Evolutionary conservation across 2,113 vertebrate species (phyloP).

Genomic region (Boleophthalmus pectinirostris): DNA sequence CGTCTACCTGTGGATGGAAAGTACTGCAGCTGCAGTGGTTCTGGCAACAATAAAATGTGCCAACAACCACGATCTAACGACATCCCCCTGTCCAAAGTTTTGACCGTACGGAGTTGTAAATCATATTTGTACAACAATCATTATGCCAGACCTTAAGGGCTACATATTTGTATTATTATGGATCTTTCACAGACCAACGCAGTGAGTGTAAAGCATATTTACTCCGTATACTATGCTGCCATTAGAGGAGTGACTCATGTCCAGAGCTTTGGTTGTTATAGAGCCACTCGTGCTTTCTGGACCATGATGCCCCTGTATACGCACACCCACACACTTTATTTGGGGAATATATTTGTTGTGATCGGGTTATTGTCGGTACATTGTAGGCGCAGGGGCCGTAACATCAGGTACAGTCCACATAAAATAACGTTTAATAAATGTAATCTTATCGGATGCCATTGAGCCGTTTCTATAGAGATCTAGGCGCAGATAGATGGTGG

Average conservation of each 20-base stretch:
- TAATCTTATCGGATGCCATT: constrained; percentile 2
- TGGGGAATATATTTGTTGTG: constrained; percentile 30
- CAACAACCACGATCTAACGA: background rate
- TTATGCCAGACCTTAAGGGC: background rate
- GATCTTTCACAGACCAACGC: background rate
- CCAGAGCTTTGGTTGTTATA: constrained; percentile 52
- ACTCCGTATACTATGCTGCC: constrained; percentile 34
- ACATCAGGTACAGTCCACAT: constrained; percentile 29
- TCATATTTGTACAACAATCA: background rate
- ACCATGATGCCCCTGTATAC: constrained; percentile 35
- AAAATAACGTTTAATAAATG: constrained; percentile 3
- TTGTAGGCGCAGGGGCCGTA: background rate
- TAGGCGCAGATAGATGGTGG: background rate
- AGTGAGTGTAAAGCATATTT: constrained; percentile 16
- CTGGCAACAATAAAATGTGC: background rate
- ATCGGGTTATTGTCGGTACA: background rate
- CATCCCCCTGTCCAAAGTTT: background rate
- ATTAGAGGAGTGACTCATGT: constrained; percentile 66
- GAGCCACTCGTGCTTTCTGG: constrained; percentile 46
- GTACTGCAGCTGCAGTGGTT: constrained; percentile 38
- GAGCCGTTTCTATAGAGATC: constrained; percentile 1
- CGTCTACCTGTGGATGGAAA: constrained; percentile 58
- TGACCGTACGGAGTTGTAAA: background rate
- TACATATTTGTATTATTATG: background rate
- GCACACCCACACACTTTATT: constrained; percentile 39